These are phyloP conservation scores for Drosophila nigromelanica DNA, from an alignment of 1,140 invertebrate species.

Conservation along the genomic window DNA sequence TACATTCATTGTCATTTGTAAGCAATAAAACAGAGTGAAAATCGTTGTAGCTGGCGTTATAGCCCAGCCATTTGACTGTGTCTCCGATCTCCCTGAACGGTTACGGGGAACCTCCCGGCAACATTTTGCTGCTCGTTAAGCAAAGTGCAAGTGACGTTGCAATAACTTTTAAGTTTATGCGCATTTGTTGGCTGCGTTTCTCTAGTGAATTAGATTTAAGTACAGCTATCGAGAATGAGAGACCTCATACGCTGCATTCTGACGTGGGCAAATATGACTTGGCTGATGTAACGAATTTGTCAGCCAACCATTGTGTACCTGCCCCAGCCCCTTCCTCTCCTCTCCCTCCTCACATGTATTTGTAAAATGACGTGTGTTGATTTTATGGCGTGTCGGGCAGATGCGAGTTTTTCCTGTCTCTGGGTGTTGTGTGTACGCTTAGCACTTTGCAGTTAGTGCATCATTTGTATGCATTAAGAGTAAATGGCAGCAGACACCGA, in stretches of 20 bases:
- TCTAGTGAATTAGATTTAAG: conserved; percentile 58
- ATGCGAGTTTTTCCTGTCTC: conserved; percentile 12
- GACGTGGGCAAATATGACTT: conserved; percentile 50
- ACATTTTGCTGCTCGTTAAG: conserved; percentile 50
- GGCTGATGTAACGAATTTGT: conserved; percentile 48
- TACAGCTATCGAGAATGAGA: conserved; percentile 10
- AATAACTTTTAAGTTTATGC: conserved; percentile 52
- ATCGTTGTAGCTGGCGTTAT: conserved; percentile 8
- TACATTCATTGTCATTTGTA: conserved; percentile 7
- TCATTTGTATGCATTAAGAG: conserved; percentile 76
- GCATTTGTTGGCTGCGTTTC: conserved; percentile 57
- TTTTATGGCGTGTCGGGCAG: conserved; percentile 65
- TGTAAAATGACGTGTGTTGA: conserved; percentile 70
- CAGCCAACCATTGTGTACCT: conserved; percentile 11
- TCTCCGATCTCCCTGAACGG: conserved; percentile 7
- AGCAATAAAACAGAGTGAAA: conserved; percentile 23
- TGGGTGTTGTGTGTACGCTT: conserved; percentile 23
- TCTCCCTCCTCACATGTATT: neutral
- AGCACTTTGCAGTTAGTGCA: conserved; percentile 72
- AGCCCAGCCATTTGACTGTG: conserved; percentile 7
- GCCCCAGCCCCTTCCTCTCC: neutral
- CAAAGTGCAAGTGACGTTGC: conserved; percentile 55
- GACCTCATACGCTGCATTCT: conserved; percentile 22
- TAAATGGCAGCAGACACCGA: conserved; percentile 41
- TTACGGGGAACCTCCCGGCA: conserved; percentile 1